Conservation (phyloP, 2,797 vertebrate genomes). For the Hyperoplus immaculatus region DNA sequence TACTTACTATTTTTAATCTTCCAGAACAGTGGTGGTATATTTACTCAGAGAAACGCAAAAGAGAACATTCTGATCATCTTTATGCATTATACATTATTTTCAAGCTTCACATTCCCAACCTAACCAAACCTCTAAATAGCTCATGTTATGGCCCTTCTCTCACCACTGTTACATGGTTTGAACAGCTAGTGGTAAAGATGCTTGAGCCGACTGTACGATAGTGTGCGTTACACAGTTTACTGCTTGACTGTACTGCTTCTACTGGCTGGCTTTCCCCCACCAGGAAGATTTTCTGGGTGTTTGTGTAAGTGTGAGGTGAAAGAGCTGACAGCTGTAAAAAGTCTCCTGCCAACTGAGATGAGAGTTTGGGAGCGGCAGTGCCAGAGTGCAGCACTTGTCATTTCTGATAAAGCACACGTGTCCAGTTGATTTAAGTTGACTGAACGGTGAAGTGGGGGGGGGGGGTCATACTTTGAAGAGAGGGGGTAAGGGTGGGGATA, state of each 20-base stretch:
- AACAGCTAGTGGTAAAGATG: constrained; percentile 12
- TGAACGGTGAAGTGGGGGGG: constrained; percentile 47
- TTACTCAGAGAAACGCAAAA: background rate
- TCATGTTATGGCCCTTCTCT: background rate
- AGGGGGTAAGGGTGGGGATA: constrained; percentile 23
- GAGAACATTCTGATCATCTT: background rate
- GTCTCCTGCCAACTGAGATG: constrained; percentile 73
- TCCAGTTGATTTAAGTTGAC: constrained; percentile 77
- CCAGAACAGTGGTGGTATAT: constrained; percentile 8
- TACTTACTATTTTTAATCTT: constrained; percentile 3
- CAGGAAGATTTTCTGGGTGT: constrained; percentile 56
- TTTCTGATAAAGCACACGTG: constrained; percentile 71
- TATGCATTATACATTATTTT: background rate
- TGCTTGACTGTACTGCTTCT: constrained; percentile 32
- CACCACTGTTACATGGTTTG: background rate
- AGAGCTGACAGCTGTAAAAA: constrained; percentile 79
- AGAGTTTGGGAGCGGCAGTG: constrained; percentile 67
- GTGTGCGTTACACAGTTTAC: constrained; percentile 12
- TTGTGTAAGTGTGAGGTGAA: constrained; percentile 70
- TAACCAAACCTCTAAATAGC: background rate
- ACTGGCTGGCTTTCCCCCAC: constrained; percentile 25
- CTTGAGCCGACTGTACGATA: constrained; percentile 12
- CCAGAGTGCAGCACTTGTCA: constrained; percentile 77
- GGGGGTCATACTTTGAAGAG: constrained; percentile 41
- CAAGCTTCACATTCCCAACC: background rate